phyloP scores from a whole-genome alignment of 2,888 invertebrate genomes.

The Lycia hirtaria region DNA sequence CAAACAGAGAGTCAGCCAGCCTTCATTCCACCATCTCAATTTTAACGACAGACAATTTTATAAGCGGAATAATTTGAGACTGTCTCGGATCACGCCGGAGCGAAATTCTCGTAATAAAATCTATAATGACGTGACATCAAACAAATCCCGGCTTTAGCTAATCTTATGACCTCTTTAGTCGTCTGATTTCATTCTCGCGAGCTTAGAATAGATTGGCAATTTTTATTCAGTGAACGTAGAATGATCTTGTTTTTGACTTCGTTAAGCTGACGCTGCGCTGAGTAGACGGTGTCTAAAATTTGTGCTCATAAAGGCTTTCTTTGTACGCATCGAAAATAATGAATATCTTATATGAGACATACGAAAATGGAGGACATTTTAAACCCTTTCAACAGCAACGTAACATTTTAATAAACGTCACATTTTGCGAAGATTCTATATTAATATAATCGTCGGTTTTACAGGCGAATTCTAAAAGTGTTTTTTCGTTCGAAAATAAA shows the following conservation, averaged over 20 bases:
- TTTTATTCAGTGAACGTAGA: slow-evolving; percentile 32
- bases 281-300: slow-evolving; percentile 1
- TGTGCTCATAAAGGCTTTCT: neutral
- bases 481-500: slow-evolving; percentile 45
- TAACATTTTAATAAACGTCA: neutral
- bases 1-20: neutral
- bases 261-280: slow-evolving; percentile 4
- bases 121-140: slow-evolving; percentile 52
- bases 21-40: slow-evolving; percentile 19
- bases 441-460: slow-evolving; percentile 1
- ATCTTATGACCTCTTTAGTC: slow-evolving; percentile 50
- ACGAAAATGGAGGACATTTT: too few relatives aligned
- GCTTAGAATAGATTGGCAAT: slow-evolving; percentile 22
- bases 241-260: slow-evolving; percentile 22
- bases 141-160: slow-evolving; percentile 53
- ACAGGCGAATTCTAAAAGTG: slow-evolving; percentile 2
- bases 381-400: neutral
- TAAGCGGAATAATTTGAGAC: slow-evolving; percentile 46
- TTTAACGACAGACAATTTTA: slow-evolving; percentile 35
- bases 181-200: slow-evolving; percentile 36
- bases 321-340: neutral
- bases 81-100: slow-evolving; percentile 41
- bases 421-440: neutral
- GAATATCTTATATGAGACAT: neutral
- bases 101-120: slow-evolving; percentile 51